A percentile compares a stretch with the other conserved stretches of the same genome.
phyloP scores from a whole-genome alignment of 2,797 vertebrate species.

The Coregonus sp. region DNA sequence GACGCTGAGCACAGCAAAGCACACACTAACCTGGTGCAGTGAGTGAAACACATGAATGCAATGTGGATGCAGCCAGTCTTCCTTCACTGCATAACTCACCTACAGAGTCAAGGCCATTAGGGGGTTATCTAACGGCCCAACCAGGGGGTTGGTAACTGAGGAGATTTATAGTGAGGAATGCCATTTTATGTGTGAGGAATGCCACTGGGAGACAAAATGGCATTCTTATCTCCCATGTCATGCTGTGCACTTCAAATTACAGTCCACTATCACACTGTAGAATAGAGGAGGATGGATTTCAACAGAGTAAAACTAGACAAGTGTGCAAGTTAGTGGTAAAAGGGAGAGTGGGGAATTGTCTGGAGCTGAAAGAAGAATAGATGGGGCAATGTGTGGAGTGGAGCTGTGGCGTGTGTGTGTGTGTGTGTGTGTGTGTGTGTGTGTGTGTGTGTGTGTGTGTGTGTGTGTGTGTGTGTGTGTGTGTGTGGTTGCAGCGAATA shows the following conservation, averaged over 20 bases:
- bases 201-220: conserved; percentile 28
- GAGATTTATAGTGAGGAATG: conserved; percentile 35
- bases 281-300: conserved; percentile 4
- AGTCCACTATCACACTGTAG: conserved; percentile 18
- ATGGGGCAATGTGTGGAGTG: background rate
- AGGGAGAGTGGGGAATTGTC: background rate
- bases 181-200: conserved; percentile 31
- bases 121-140: conserved; percentile 42
- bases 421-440: background rate
- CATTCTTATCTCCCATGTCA: conserved; percentile 27
- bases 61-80: conserved; percentile 25
- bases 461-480: background rate
- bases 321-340: background rate
- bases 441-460: conserved; percentile 9
- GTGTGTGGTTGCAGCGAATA: conserved; percentile 4
- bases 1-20: conserved; percentile 10
- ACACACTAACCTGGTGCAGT: background rate
- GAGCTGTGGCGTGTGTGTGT: conserved; percentile 4
- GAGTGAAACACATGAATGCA: conserved; percentile 23
- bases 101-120: conserved; percentile 33
- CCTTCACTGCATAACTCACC: conserved; percentile 44
- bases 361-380: background rate
- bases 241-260: conserved; percentile 24
- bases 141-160: conserved; percentile 25
- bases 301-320: background rate